Evolutionary conservation across 2,888 invertebrate species (phyloP).

Genomic region (Ophioninae sp.): DNA sequence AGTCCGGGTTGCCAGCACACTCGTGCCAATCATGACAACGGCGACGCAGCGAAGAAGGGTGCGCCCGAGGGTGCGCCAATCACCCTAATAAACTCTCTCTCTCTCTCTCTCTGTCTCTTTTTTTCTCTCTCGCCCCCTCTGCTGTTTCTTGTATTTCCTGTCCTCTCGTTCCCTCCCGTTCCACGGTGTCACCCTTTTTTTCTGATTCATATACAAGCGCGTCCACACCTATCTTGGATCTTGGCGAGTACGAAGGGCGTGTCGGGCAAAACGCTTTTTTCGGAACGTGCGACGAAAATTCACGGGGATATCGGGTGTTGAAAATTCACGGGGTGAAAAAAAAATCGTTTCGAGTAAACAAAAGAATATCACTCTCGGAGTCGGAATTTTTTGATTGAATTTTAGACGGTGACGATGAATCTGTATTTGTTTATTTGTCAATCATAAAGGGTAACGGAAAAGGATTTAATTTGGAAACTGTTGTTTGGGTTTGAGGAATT

Average conservation of each 20-base stretch:
- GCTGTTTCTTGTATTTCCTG: constrained; percentile 5
- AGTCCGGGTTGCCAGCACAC: constrained; percentile 52
- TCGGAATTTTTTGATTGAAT: neutral
- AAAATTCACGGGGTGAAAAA: neutral
- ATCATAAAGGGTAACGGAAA: neutral
- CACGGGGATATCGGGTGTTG: neutral
- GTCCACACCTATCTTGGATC: neutral
- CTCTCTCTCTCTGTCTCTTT: too few relatives aligned
- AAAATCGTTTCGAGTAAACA: too few relatives aligned
- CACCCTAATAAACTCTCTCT: constrained; percentile 71
- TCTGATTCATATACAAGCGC: neutral
- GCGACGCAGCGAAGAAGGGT: constrained; percentile 67
- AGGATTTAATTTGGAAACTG: neutral
- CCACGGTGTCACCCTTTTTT: neutral
- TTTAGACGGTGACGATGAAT: neutral
- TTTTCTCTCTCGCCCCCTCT: neutral
- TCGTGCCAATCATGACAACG: constrained; percentile 65
- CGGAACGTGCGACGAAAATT: neutral
- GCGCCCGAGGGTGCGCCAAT: constrained; percentile 76
- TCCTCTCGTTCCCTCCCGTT: constrained; percentile 2
- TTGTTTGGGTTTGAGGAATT: too few relatives aligned
- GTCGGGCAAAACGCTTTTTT: neutral
- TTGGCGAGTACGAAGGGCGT: constrained; percentile 9
- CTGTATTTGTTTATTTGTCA: neutral
- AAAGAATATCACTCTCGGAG: neutral